These are phyloP conservation scores for Eutrigla gurnardus DNA, from an alignment of 2,797 vertebrate species.

Conservation along the genomic window DNA sequence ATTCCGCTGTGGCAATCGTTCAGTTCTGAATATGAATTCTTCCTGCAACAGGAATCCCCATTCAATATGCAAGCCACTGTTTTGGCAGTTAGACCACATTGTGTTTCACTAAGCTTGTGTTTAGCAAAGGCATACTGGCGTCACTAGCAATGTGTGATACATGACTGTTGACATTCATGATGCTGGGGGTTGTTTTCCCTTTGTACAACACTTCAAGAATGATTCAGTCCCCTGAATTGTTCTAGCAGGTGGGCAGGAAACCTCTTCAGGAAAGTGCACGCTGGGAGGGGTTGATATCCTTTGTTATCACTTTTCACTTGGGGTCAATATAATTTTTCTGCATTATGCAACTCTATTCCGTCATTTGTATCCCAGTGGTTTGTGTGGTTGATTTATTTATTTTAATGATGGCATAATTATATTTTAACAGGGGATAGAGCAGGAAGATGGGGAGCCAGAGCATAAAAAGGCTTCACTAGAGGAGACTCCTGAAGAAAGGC, in stretches of 20 bases:
- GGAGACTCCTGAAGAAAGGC: conserved; percentile 80
- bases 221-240: conserved; percentile 78
- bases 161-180: conserved; percentile 73
- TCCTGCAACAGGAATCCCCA: conserved; percentile 43
- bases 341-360: conserved; percentile 24
- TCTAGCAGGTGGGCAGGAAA: conserved; percentile 84
- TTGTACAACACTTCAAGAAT: conserved; percentile 70
- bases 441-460: conserved; percentile 81
- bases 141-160: conserved; percentile 49
- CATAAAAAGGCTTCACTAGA: conserved; percentile 82
- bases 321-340: conserved; percentile 17
- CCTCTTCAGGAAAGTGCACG: conserved; percentile 80
- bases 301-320: conserved; percentile 63
- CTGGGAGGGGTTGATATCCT: conserved; percentile 67
- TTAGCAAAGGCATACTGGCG: conserved; percentile 25
- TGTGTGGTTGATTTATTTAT: neutral
- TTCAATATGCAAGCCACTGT: conserved; percentile 26
- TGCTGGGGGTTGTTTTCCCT: conserved; percentile 62
- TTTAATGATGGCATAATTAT: conserved; percentile 13
- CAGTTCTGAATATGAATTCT: conserved; percentile 14
- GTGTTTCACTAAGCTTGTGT: conserved; percentile 27
- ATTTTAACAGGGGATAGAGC: conserved; percentile 80
- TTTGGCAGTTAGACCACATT: conserved; percentile 19
- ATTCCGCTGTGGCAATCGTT: neutral
- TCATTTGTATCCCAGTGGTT: conserved; percentile 11